Base-by-base conservation (phyloP, 2,797 vertebrate genomes). In the Helostoma temminkii region DNA sequence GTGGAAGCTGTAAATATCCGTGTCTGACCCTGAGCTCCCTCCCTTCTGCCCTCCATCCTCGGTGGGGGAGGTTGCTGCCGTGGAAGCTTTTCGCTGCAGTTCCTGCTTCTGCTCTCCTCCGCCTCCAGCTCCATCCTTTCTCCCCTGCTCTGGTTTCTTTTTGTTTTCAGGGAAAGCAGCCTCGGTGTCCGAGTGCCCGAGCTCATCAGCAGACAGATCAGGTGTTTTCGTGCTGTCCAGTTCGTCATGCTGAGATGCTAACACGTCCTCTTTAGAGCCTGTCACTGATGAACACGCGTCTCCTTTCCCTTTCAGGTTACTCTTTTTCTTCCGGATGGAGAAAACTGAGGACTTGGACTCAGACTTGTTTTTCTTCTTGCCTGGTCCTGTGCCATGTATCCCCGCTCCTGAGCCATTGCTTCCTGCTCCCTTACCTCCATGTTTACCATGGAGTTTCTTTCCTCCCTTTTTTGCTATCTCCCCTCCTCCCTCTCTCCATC, bases 1-100 rank as follows among this genome's bases (percentile, higher is more conserved):
- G 89, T 99, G 98, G 81, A 98, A 98, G 93, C 98, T 99, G 88
- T 98, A 99, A 84, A 98, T 96, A 66, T 99, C 98, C 0, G 96
- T 98, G 85, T 99, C 98, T 0, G 97, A 99, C 34, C 96, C 97
- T 0, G 97, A 99, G 84, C 97, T 98, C 63, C 92, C 95, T 78
- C 94, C 95, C 91, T 96, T 96, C 91, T 95, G 89, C 89, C 92
- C 92, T 92, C 94, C 94, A 91, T 96, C 74, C 60, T 88, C 84
- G 76, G 84, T 22, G 66, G 92, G 77, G 83, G 91, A 86, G 41
- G 64, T 61, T 10, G 75, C 59, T 89, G 93, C 14, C 21, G 88
- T 55, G 42, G 91, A 70, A 80, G 85, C 68, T 85, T 91, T 73
- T 74, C 71, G 57, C 82, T 87, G 87, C 91, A 90, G 32, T 87